Conservation (phyloP, 1,140 invertebrate species). For the Galleria mellonella region DNA sequence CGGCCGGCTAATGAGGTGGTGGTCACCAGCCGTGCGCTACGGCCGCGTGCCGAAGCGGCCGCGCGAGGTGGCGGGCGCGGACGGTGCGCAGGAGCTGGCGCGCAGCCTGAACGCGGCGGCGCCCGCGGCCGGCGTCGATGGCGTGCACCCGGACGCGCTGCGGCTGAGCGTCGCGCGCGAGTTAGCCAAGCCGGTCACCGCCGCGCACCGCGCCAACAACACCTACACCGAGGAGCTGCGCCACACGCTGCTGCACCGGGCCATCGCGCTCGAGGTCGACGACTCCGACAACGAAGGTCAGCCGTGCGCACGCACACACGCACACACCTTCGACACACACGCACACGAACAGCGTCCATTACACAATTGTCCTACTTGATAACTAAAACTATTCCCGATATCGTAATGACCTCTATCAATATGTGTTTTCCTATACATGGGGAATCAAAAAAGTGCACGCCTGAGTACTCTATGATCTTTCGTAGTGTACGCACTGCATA, state of each 20-base stretch:
- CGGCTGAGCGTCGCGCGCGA: conserved; percentile 82
- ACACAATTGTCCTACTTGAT: too few relatives aligned
- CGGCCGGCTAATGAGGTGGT: conserved; percentile 10
- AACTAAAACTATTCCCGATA: too few relatives aligned
- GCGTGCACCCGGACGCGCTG: conserved; percentile 47
- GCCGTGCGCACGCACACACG: conserved; percentile 7
- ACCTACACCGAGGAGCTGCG: conserved; percentile 93
- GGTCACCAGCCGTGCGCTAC: conserved; percentile 90
- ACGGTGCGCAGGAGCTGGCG: conserved; percentile 38
- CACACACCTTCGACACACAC: too few relatives aligned
- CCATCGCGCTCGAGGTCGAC: conserved; percentile 46
- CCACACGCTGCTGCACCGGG: conserved; percentile 77
- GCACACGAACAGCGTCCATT: too few relatives aligned
- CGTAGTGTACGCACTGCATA: too few relatives aligned
- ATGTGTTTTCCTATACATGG: too few relatives aligned
- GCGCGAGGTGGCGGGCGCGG: conserved; percentile 75
- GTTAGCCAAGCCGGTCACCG: conserved; percentile 89
- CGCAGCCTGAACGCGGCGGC: conserved; percentile 22
- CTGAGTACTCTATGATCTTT: too few relatives aligned
- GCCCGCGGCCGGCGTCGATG: conserved; percentile 28
- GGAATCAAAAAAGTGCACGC: too few relatives aligned
- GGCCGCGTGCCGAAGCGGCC: conserved; percentile 96
- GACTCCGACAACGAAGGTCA: conserved; percentile 60
- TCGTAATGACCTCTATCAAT: too few relatives aligned
- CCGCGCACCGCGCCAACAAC: conserved; percentile 93